Evolutionary conservation across 2,797 vertebrate species (phyloP).

Genomic region (Lepilemur ruficaudatus): DNA sequence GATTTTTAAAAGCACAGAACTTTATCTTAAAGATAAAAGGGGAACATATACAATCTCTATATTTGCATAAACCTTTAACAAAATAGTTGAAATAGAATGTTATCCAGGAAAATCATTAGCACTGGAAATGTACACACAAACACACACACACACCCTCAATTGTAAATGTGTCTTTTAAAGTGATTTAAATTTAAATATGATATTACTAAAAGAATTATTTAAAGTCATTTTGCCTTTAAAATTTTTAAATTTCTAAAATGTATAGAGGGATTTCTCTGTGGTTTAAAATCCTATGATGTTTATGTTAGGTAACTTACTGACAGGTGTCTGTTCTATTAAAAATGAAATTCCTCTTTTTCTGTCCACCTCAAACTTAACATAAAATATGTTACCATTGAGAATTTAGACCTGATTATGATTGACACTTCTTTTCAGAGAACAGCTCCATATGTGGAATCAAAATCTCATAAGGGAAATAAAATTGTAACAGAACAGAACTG

Average conservation of each 20-base stretch:
- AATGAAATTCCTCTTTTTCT: neutral
- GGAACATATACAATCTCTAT: neutral
- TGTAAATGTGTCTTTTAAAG: neutral
- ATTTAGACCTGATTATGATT: slow-evolving; percentile 40
- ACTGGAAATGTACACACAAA: neutral
- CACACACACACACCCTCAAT: neutral
- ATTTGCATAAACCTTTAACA: slow-evolving; percentile 51
- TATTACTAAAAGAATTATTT: neutral
- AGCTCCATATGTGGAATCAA: neutral
- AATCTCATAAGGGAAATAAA: slow-evolving; percentile 30
- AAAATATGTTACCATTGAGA: slow-evolving; percentile 27
- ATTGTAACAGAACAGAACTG: neutral
- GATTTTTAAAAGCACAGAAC: neutral
- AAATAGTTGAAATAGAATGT: slow-evolving; percentile 33
- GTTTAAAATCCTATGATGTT: neutral
- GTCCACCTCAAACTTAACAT: slow-evolving; percentile 23
- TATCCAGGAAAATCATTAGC: slow-evolving; percentile 1
- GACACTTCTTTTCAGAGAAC: slow-evolving; percentile 36
- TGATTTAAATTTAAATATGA: neutral
- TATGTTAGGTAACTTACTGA: neutral
- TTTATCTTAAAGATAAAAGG: slow-evolving; percentile 33
- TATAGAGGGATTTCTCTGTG: neutral
- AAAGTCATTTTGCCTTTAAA: neutral
- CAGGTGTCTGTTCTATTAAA: neutral
- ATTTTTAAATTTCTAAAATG: neutral